Evolutionary conservation across 2,888 invertebrate genomes (phyloP).

Genomic region (Desoria tigrina): DNA sequence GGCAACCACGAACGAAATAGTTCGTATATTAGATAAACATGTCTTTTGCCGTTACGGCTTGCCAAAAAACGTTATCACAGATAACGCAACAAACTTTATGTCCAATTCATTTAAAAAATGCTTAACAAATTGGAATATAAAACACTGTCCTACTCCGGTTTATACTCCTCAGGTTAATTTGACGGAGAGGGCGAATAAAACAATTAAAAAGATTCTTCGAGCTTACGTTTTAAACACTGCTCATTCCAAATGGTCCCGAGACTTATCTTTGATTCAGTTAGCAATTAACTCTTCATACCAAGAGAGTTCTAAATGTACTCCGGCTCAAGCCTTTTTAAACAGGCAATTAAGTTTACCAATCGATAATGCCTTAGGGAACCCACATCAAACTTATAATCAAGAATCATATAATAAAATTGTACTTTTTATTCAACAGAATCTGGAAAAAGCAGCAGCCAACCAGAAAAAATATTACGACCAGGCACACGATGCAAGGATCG

Average conservation of each 20-base stretch:
- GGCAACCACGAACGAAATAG: constrained; percentile 26
- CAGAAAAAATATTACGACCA: no score
- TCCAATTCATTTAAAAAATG: constrained; percentile 16
- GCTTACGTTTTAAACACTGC: neutral
- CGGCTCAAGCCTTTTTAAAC: constrained; percentile 4
- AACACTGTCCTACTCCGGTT: constrained; percentile 26
- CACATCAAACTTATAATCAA: no score
- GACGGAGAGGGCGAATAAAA: constrained; percentile 37
- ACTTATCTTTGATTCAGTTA: neutral
- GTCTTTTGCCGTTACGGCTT: constrained; percentile 41
- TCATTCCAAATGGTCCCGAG: neutral
- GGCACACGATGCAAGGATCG: no score
- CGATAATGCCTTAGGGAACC: neutral
- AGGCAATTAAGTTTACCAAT: neutral
- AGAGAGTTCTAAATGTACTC: neutral
- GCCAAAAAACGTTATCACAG: constrained; percentile 22
- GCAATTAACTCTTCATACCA: constrained; percentile 5
- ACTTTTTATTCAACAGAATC: no score
- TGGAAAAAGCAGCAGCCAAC: no score
- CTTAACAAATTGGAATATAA: constrained; percentile 18
- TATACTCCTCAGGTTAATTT: constrained; percentile 47
- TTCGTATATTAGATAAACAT: constrained; percentile 13
- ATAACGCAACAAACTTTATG: constrained; percentile 43
- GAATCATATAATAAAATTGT: no score
- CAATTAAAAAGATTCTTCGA: constrained; percentile 9